Conservation (phyloP, 2,113 vertebrate genomes). For the Panurus biarmicus region DNA sequence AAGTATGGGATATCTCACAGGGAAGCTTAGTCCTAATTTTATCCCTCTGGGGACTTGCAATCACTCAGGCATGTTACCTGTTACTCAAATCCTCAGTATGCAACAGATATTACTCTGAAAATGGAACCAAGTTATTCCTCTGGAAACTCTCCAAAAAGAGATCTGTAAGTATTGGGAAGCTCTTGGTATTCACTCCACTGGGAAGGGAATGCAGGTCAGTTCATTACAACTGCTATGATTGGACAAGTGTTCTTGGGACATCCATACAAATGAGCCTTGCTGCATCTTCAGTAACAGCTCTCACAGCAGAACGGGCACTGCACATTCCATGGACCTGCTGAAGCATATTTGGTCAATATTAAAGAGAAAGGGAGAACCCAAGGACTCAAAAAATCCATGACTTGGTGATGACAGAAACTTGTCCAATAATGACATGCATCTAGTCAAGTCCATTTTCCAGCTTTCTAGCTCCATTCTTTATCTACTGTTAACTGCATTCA, state of each 20-base stretch:
- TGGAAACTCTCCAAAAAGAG: neutral
- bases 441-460: neutral
- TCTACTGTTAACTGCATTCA: neutral
- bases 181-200: neutral
- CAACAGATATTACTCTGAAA: neutral
- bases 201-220: neutral
- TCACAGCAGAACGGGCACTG: neutral
- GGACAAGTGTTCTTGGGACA: neutral
- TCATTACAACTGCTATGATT: neutral
- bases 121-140: neutral
- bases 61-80: neutral
- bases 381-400: neutral
- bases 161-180: neutral
- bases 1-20: accelerated
- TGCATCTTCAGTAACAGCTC: neutral
- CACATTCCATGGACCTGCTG: neutral
- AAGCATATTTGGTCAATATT: neutral
- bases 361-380: neutral
- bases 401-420: neutral
- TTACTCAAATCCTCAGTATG: neutral
- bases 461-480: neutral
- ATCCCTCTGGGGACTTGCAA: neutral
- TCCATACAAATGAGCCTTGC: neutral
- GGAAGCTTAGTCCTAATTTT: neutral
- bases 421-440: neutral